Base-by-base conservation (phyloP, 2,797 vertebrate genomes). In the Microtus agrestis region DNA sequence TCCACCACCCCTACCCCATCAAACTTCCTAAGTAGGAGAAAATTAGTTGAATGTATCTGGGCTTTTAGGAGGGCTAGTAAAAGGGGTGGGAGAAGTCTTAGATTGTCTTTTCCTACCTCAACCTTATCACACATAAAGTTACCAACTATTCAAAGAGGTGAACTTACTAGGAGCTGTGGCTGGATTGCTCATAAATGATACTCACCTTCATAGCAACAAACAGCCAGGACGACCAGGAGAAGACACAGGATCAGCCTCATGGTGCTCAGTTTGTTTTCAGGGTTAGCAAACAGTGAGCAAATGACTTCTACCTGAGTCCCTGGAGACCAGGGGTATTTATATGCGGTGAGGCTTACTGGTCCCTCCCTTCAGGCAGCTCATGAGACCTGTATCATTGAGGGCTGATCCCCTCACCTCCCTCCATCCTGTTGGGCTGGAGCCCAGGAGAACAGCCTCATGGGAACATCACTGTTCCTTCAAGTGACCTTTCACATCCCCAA, bases 161-260 rank as follows among this genome's bases (percentile, higher is more conserved):
- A 25, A 31, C 63, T 92, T 19, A 29, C 48, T 51, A 31, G 80
- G 11, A n/a, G 13, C 76, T 73, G 37, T 21, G 14, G 21, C 43
- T 29, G 8, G 8, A 23, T 46, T 48, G 3, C 17, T 56, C 46
- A 67, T 54, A 25, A 85, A n/a, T 40, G n/a, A 73, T 15, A 84
- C 77, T 96, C 63, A 95, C 93, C 77, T 21, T 87, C 3, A 4
- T 51, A 90, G 46, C 13, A 91, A 87, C 34, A 85, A 92, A 95
- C 37, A 31, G 82, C 93, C 82, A 95, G 73, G 7, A 21, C 31
- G 87, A 95, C 37, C 82, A 92, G 59, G 8, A 95, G 19, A 63
- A 88, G 14, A 65, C 31, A 17, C 27, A 91, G 21, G 81, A 2
- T 14, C 34, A 89, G 82, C 37, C 34, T 95, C 95, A 91, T 87